phyloP scores from a whole-genome alignment of 2,888 invertebrate genomes.

The Eugnorisma glareosa region DNA sequence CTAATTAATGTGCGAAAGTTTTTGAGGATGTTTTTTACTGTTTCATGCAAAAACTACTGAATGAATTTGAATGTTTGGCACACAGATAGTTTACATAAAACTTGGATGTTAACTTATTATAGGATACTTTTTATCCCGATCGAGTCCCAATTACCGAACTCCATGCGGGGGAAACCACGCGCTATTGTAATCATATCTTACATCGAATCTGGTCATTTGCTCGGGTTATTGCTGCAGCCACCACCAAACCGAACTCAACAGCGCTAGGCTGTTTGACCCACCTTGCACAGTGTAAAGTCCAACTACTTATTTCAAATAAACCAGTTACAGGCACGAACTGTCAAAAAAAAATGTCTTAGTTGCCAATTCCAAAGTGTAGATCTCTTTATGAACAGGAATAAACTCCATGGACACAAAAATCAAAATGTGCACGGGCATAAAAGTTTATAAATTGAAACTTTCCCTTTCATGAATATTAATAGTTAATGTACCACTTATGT shows the following conservation, averaged over 20 bases:
- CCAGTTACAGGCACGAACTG: background rate
- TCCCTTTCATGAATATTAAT: background rate
- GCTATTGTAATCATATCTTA: background rate
- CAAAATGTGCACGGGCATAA: background rate
- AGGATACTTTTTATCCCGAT: background rate
- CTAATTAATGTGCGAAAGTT: background rate
- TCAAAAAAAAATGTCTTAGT: background rate
- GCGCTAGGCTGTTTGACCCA: background rate
- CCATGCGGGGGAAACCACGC: background rate
- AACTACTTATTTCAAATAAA: background rate
- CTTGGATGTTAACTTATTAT: no score
- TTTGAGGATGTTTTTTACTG: no score
- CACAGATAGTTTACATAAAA: background rate
- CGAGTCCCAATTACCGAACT: background rate
- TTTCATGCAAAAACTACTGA: no score
- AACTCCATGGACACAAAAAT: background rate
- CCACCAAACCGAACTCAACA: background rate
- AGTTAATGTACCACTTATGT: background rate
- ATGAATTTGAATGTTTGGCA: background rate
- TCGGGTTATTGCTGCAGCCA: background rate
- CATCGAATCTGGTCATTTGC: background rate
- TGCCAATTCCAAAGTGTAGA: background rate
- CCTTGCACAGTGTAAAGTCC: background rate
- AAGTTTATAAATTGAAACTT: constrained; percentile 7
- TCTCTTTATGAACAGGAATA: background rate